Evolutionary conservation across 1,140 invertebrate species (phyloP).

Genomic region (Drosophila paulistorum): DNA sequence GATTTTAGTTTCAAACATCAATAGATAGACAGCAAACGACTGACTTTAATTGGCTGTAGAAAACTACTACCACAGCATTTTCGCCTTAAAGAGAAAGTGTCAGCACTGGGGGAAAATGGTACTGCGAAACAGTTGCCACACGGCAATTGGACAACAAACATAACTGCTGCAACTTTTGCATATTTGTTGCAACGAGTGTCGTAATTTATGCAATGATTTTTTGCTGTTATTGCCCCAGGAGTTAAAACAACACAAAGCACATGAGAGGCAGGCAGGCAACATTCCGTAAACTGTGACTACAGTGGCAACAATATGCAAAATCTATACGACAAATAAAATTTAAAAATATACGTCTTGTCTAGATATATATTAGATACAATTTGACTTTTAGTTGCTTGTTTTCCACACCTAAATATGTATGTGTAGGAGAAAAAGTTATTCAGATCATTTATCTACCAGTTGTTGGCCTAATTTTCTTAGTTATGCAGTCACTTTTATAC

Average conservation of each 20-base stretch:
- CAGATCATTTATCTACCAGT: neutral
- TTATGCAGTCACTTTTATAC: neutral
- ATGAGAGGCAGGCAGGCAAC: conserved; percentile 40
- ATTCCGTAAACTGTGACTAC: conserved; percentile 15
- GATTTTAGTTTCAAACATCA: conserved; percentile 43
- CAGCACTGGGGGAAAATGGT: neutral
- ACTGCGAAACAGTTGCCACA: conserved; percentile 15
- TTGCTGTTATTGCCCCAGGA: conserved; percentile 37
- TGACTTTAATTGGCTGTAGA: conserved; percentile 60
- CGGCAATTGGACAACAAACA: conserved; percentile 58
- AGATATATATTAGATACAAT: no score
- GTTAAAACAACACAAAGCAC: conserved; percentile 61
- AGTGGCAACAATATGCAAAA: conserved; percentile 13
- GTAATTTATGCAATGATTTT: conserved; percentile 77
- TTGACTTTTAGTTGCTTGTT: no score
- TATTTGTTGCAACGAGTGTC: conserved; percentile 66
- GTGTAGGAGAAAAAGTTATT: neutral
- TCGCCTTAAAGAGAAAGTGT: neutral
- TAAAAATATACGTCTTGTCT: no score
- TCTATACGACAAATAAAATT: neutral
- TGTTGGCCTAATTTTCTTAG: neutral
- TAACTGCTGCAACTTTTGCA: conserved; percentile 56
- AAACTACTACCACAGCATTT: neutral
- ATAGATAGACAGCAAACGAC: conserved; percentile 51
- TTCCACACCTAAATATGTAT: no score